Evolutionary conservation across 1,140 invertebrate species (phyloP).

Genomic region (Zaprionus gabonicus): DNA sequence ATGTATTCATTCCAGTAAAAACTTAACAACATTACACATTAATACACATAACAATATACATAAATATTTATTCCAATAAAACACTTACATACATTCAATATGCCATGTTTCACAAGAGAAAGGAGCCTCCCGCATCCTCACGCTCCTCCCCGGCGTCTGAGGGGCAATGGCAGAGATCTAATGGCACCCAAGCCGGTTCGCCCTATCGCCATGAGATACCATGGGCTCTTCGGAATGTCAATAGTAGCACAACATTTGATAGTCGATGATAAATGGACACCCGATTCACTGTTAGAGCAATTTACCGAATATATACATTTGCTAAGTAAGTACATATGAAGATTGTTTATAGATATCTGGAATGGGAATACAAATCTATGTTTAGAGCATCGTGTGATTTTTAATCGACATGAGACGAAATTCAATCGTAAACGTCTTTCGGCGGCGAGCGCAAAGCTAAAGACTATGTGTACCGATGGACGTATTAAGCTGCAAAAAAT

Average conservation of each 20-base stretch:
- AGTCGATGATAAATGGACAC: conserved; percentile 69
- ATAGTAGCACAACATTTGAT: conserved; percentile 69
- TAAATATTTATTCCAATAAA: background rate
- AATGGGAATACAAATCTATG: background rate
- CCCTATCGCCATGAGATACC: conserved; percentile 61
- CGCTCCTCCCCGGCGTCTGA: background rate
- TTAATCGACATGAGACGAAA: conserved; percentile 61
- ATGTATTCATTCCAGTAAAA: no score
- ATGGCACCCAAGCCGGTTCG: conserved; percentile 72
- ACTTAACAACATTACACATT: background rate
- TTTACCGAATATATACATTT: conserved; percentile 66
- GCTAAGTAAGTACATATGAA: conserved; percentile 54
- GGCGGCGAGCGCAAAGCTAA: conserved; percentile 52
- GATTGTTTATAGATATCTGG: background rate
- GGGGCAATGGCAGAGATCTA: conserved; percentile 20
- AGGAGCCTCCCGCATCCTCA: background rate
- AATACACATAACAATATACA: background rate
- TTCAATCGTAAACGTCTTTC: conserved; percentile 51
- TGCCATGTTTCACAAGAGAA: conserved; percentile 33
- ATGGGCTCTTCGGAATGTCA: conserved; percentile 73
- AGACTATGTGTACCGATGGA: conserved; percentile 67
- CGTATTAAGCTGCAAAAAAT: conserved; percentile 69
- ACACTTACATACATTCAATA: conserved; percentile 1
- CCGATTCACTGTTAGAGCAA: conserved; percentile 62
- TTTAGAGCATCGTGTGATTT: conserved; percentile 53